These are phyloP conservation scores for Phymatocera aterrima DNA, from an alignment of 2,888 invertebrate genomes.

Conservation along the genomic window DNA sequence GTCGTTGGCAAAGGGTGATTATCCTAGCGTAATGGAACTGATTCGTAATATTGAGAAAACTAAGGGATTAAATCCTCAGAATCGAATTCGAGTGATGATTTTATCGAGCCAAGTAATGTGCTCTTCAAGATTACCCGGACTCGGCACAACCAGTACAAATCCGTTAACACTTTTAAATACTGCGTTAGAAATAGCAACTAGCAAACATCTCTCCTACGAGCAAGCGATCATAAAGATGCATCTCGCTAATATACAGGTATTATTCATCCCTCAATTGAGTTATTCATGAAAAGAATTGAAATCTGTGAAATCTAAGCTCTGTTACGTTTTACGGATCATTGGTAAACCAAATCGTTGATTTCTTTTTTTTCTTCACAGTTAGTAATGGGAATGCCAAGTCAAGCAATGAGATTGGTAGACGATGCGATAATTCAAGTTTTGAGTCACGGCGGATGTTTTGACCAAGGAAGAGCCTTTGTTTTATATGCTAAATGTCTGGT, in stretches of 20 bases:
- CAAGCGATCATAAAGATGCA: slow-evolving; percentile 86
- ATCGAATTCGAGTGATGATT: slow-evolving; percentile 82
- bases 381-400: slow-evolving; percentile 85
- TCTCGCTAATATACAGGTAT: slow-evolving; percentile 84
- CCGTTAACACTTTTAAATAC: slow-evolving; percentile 79
- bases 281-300: neutral
- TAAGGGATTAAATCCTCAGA: slow-evolving; percentile 62
- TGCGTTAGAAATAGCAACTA: slow-evolving; percentile 85
- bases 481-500: slow-evolving; percentile 88
- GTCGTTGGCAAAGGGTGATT: slow-evolving; percentile 71
- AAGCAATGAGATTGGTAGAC: slow-evolving; percentile 84
- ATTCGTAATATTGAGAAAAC: slow-evolving; percentile 61
- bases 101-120: slow-evolving; percentile 82
- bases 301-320: too few species aligned
- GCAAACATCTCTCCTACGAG: slow-evolving; percentile 87
- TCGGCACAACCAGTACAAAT: slow-evolving; percentile 76
- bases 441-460: slow-evolving; percentile 88
- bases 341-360: too few species aligned
- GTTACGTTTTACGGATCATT: too few species aligned
- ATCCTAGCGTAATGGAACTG: slow-evolving; percentile 65
- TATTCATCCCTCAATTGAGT: neutral
- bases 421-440: slow-evolving; percentile 84
- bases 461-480: slow-evolving; percentile 86
- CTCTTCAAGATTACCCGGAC: slow-evolving; percentile 77
- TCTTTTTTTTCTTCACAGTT: too few species aligned